These are phyloP conservation scores for Nomada fabriciana DNA, from an alignment of 2,888 invertebrate species.

Conservation along the genomic window DNA sequence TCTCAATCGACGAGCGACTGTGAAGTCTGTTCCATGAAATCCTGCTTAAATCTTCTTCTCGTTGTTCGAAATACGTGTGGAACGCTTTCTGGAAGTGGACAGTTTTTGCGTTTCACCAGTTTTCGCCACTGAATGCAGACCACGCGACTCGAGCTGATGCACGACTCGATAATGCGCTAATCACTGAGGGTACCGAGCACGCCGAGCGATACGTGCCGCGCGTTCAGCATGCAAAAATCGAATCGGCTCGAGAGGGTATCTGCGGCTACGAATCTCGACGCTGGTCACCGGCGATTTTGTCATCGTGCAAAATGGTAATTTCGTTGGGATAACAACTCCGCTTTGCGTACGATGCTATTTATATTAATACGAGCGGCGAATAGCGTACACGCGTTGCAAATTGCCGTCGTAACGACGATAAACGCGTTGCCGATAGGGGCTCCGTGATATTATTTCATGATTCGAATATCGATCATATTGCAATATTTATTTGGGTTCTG, in stretches of 20 bases:
- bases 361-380: conserved; percentile 34
- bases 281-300: neutral
- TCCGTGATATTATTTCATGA: conserved; percentile 45
- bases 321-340: conserved; percentile 6
- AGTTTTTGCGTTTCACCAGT: neutral
- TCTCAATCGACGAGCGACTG: neutral
- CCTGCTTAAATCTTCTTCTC: neutral
- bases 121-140: conserved; percentile 8
- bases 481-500: too few relatives aligned
- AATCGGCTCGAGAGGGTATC: conserved; percentile 8
- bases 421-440: conserved; percentile 45
- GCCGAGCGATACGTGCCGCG: neutral
- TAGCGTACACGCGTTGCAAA: conserved; percentile 32
- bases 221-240: conserved; percentile 25
- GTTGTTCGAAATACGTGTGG: neutral
- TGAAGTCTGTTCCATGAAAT: neutral
- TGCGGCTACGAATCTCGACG: conserved; percentile 10
- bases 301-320: conserved; percentile 30
- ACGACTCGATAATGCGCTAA: conserved; percentile 36
- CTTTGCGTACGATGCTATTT: conserved; percentile 30
- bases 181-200: conserved; percentile 16
- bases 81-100: neutral
- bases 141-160: neutral
- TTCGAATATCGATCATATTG: conserved; percentile 26
- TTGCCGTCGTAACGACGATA: conserved; percentile 40